Base-by-base conservation (phyloP, 2,113 vertebrate genomes). In the Pelecanus crispus region DNA sequence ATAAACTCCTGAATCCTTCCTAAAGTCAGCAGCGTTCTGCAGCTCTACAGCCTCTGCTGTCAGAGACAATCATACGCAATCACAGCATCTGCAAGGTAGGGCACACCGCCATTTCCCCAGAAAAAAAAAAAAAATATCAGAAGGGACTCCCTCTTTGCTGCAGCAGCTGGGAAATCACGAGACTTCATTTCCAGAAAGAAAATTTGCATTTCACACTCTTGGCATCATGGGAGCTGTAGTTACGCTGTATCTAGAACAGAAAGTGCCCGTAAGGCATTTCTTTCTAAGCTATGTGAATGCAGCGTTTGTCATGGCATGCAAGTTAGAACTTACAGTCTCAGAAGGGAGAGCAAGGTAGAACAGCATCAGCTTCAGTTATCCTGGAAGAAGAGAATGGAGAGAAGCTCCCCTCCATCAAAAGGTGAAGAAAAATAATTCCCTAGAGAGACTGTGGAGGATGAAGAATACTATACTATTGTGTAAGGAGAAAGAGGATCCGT, bases 211-310 rank as follows among this genome's bases (percentile, higher is more conserved):
- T 83, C 45, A 28, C 3, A 8, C 14, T 63, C 13, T 7, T 13
- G 28, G 97, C 91, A 94, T 91, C 49, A 94, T 52, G 96, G 97
- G 95, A 97, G 58, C 56, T 97, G 96, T 94, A 94, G 97, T 97
- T 85, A 49, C 42, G 16, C 40, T 2, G 36, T 4, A 5, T 17
- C 28, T 36, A 8, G 74, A 56, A 25, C 26, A 34, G 53, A 22
- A 36, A 32, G 73, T 3, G 66, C 11, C 77, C 6, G 17, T 28
- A 32, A 94, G 53, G 38, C 61, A 18, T 44, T 71, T 11, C 73
- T 79, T 67, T n/a, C 17, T 31, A 17, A 31, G 67, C 78, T 42
- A 2, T 3, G 3, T 0, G 56, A 8, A 9, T 17, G 21, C 56
- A 20, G 26, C 1, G 19, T 9, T 62, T 47, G 50, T 2, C 36